These are phyloP conservation scores for Taeniopygia guttata DNA, from an alignment of 2,797 vertebrate genomes.

Conservation along the genomic window DNA sequence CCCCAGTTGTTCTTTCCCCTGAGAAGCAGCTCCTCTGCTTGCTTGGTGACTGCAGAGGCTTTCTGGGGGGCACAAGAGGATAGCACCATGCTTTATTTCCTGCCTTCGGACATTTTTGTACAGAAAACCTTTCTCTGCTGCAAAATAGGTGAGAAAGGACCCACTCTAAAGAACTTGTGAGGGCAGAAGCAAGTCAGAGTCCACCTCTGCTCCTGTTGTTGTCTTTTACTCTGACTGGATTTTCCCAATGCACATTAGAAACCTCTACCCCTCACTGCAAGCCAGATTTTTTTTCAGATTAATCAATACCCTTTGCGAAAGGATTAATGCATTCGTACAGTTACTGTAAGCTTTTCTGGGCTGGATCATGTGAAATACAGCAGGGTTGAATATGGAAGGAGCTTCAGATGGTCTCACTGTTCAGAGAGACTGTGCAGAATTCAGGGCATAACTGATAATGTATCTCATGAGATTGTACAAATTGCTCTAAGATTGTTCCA, in stretches of 20 bases:
- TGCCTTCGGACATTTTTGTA: background rate
- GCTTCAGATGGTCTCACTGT: background rate
- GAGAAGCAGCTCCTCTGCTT: background rate
- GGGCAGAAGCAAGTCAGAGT: background rate
- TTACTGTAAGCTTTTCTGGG: background rate
- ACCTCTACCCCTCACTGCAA: background rate
- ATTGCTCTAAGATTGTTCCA: background rate
- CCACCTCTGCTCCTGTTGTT: background rate
- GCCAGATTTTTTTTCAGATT: background rate
- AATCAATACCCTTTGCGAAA: background rate
- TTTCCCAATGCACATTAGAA: background rate
- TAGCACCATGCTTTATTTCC: background rate
- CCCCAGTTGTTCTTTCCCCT: background rate
- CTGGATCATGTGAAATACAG: background rate
- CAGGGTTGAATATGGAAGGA: background rate
- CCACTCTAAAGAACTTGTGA: background rate
- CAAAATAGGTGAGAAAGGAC: background rate
- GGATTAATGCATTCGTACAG: background rate
- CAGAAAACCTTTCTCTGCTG: background rate
- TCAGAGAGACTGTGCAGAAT: background rate
- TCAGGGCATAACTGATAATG: background rate
- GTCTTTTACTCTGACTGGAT: background rate
- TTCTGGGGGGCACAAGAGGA: background rate
- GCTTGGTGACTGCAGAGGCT: background rate
- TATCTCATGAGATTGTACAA: conserved; percentile 40